These are phyloP conservation scores for Alcedo quadribrachys DNA, from an alignment of 2,797 vertebrate species.

Conservation along the genomic window DNA sequence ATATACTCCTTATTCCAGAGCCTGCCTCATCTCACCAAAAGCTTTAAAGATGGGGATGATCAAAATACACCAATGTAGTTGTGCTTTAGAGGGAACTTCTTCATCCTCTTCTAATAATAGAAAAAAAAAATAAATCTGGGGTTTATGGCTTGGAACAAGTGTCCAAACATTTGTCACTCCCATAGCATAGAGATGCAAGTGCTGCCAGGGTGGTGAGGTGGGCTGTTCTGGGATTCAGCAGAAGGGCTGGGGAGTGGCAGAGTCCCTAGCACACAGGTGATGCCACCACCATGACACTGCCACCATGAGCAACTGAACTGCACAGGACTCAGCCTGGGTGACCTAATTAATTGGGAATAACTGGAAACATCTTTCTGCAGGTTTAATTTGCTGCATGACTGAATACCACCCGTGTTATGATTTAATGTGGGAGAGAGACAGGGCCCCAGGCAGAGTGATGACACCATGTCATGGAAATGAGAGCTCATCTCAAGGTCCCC, in stretches of 20 bases:
- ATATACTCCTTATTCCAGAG: background rate
- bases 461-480: background rate
- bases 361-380: slow-evolving; percentile 6
- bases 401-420: background rate
- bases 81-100: background rate
- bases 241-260: background rate
- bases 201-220: accelerated
- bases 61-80: accelerated
- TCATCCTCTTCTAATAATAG: background rate
- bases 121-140: background rate
- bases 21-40: background rate
- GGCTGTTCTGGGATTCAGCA: too few species aligned
- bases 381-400: slow-evolving; percentile 63
- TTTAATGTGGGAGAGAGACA: background rate
- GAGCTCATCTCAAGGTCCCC: background rate
- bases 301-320: accelerated
- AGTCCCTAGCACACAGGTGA: background rate
- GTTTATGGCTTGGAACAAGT: accelerated
- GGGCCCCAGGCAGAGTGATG: background rate
- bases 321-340: accelerated
- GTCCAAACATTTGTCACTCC: accelerated
- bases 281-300: background rate
- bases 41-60: background rate
- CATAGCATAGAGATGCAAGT: accelerated
- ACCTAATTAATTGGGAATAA: slow-evolving; percentile 46